These are phyloP conservation scores for Dioctria rufipes DNA, from an alignment of 2,888 invertebrate genomes.

Conservation along the genomic window DNA sequence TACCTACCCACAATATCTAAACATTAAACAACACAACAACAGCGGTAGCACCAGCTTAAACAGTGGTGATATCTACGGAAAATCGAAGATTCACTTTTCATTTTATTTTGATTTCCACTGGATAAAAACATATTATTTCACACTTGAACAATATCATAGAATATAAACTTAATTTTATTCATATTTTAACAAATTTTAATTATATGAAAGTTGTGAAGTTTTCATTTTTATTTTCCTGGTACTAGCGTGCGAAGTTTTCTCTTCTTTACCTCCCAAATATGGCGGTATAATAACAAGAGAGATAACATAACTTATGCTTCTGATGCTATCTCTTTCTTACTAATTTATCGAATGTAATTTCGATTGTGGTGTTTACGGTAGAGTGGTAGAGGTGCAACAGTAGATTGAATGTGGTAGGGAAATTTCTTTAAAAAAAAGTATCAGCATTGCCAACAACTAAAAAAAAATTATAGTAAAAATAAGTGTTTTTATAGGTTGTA, in stretches of 20 bases:
- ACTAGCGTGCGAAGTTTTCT: constrained; percentile 49
- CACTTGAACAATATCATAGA: constrained; percentile 10
- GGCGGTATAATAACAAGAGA: constrained; percentile 54
- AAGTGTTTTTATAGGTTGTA: not conserved
- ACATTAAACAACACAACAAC: constrained; percentile 23
- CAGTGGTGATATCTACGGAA: constrained; percentile 12
- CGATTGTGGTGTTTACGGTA: not conserved
- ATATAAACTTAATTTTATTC: constrained; percentile 21
- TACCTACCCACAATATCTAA: constrained; percentile 32
- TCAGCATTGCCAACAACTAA: constrained; percentile 39
- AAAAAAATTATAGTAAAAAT: constrained; percentile 21
- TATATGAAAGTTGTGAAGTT: constrained; percentile 39
- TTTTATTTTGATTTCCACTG: constrained; percentile 32
- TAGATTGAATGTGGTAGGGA: not conserved
- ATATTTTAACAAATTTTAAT: constrained; percentile 27
- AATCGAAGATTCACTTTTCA: constrained; percentile 27
- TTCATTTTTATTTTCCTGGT: constrained; percentile 41
- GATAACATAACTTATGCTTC: constrained; percentile 24
- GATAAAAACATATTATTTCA: constrained; percentile 20
- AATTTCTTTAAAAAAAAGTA: not conserved
- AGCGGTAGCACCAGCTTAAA: constrained; percentile 3
- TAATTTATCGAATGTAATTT: constrained; percentile 22
- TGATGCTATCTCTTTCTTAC: constrained; percentile 7
- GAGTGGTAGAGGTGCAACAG: not conserved
- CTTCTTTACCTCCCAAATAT: constrained; percentile 58